Percentiles rank a stretch among this genome's conserved stretches.
Conservation (phyloP, 2,113 vertebrate genomes). For the Sclerurus mexicanus region DNA sequence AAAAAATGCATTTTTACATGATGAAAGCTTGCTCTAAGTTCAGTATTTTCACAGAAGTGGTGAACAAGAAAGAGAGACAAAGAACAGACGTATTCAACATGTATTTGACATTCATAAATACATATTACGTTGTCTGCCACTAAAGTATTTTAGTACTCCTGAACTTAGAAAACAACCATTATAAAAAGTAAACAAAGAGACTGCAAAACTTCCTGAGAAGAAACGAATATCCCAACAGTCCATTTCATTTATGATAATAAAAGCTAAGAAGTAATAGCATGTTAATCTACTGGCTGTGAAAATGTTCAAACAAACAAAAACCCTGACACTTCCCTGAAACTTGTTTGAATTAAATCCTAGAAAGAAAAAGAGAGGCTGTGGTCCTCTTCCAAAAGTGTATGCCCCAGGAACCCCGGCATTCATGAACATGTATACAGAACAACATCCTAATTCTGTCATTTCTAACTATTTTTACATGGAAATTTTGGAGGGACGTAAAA, state of each 20-base stretch:
- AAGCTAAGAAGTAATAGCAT: background rate
- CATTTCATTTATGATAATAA: background rate
- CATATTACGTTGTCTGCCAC: background rate
- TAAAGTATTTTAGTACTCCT: background rate
- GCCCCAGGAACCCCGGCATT: background rate
- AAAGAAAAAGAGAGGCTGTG: background rate
- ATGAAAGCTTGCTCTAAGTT: background rate
- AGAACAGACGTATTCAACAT: background rate
- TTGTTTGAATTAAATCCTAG: background rate
- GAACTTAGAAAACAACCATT: background rate
- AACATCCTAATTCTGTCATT: background rate
- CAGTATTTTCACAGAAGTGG: conserved; percentile 9
- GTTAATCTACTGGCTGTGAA: background rate
- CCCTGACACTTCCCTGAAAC: background rate
- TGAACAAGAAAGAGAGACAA: background rate
- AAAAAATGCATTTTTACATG: background rate
- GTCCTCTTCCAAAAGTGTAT: background rate
- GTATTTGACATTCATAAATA: background rate
- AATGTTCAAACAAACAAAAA: background rate
- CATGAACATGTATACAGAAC: background rate
- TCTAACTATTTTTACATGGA: background rate
- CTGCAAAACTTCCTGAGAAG: background rate
- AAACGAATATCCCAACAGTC: background rate
- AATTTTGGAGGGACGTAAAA: background rate
- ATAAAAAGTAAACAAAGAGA: background rate